These are phyloP conservation scores for Phoxinus phoxinus DNA, from an alignment of 2,113 vertebrate species.

Conservation along the genomic window DNA sequence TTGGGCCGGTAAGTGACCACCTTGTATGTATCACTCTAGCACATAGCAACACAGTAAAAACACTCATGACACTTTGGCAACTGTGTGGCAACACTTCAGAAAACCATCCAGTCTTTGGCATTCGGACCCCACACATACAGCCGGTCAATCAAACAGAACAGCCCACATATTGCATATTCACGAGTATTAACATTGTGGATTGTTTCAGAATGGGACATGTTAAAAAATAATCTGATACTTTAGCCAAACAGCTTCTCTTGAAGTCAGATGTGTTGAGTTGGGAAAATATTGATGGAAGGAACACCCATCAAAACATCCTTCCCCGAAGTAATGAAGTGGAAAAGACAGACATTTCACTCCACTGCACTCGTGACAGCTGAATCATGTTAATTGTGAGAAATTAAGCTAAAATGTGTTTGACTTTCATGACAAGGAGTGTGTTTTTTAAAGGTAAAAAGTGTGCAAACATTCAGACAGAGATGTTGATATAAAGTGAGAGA, in stretches of 20 bases:
- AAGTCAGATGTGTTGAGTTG: conserved; percentile 9
- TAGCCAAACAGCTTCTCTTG: conserved; percentile 21
- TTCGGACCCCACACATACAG: background rate
- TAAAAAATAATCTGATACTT: conserved; percentile 11
- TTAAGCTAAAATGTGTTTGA: background rate
- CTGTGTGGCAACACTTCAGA: background rate
- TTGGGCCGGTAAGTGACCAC: background rate
- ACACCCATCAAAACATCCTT: conserved; percentile 4
- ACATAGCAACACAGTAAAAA: background rate
- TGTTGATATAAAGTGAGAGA: background rate
- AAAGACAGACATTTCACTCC: conserved; percentile 12
- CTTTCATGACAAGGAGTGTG: background rate
- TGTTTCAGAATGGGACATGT: background rate
- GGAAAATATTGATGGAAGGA: conserved; percentile 13
- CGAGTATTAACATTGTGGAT: background rate
- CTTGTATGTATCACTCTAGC: background rate
- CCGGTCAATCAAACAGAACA: conserved; percentile 1
- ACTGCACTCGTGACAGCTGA: background rate
- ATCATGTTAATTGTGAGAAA: background rate
- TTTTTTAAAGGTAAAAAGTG: background rate
- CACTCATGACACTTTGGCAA: background rate
- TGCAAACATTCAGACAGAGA: background rate
- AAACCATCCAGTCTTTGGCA: background rate
- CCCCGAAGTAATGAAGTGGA: background rate
- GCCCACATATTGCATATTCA: conserved; percentile 12